phyloP scores from a whole-genome alignment of 2,797 vertebrate species.

The Acomys russatus region DNA sequence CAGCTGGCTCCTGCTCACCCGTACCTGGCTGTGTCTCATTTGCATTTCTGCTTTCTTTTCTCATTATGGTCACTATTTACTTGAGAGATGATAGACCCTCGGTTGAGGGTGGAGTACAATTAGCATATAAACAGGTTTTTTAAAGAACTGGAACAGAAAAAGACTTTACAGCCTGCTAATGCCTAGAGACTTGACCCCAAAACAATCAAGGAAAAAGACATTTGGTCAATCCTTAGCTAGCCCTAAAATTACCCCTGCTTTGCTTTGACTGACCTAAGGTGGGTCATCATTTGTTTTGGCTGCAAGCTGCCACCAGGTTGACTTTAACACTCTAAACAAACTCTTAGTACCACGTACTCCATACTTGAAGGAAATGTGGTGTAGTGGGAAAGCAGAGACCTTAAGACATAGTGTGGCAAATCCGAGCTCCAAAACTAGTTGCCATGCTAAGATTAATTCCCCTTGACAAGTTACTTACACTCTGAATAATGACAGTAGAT shows the following conservation, averaged over 20 bases:
- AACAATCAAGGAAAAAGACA: conserved; percentile 54
- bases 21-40: conserved; percentile 73
- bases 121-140: conserved; percentile 83
- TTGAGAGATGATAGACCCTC: conserved; percentile 71
- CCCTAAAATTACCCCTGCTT: not conserved
- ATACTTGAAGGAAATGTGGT: conserved; percentile 1
- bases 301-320: not conserved
- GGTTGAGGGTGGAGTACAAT: conserved; percentile 69
- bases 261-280: not conserved
- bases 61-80: conserved; percentile 78
- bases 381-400: not conserved
- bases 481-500: not conserved
- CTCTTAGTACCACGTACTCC: not conserved
- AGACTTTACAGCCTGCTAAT: conserved; percentile 26
- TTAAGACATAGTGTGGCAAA: not conserved
- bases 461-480: not conserved
- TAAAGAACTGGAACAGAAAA: conserved; percentile 54
- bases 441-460: not conserved
- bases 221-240: not conserved
- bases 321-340: not conserved
- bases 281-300: not conserved
- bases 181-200: conserved; percentile 63
- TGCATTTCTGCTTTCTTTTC: conserved; percentile 86
- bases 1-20: not conserved
- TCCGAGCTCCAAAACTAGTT: not conserved